Conservation (phyloP, 2,888 invertebrate genomes). For the Alloplasta piceator region DNA sequence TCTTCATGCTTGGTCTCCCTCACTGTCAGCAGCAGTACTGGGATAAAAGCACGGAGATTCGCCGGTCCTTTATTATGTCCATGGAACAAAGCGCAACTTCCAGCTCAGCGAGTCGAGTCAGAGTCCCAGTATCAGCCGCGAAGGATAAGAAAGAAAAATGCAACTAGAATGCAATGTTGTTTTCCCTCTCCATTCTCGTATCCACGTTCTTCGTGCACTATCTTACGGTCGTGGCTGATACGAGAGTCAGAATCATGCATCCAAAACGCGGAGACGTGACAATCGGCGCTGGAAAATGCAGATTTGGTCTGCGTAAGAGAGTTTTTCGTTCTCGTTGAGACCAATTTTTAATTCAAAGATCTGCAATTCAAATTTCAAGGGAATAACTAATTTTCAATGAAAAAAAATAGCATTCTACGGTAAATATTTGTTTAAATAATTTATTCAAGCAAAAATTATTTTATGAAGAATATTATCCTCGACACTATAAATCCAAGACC, state of each 20-base stretch:
- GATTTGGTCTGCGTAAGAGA: conserved; percentile 6
- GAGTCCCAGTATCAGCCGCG: conserved; percentile 10
- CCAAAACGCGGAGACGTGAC: no score
- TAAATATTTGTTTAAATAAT: no score
- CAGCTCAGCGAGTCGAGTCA: conserved; percentile 24
- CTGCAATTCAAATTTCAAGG: no score
- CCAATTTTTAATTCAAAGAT: no score
- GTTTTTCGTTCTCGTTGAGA: background rate
- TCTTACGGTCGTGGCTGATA: background rate
- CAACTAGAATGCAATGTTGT: conserved; percentile 2
- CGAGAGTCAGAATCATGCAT: no score
- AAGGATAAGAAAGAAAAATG: conserved; percentile 8
- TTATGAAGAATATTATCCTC: no score
- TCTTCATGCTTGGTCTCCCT: background rate
- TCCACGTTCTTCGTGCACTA: background rate
- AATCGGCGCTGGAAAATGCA: no score
- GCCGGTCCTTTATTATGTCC: background rate
- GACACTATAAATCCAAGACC: no score
- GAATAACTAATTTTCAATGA: background rate
- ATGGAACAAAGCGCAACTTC: conserved; percentile 41
- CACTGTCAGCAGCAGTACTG: background rate
- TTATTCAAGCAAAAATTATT: no score
- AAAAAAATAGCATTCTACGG: background rate
- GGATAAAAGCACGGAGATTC: background rate
- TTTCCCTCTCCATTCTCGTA: background rate